A percentile compares a stretch with the other conserved stretches of the same genome.
Evolutionary conservation across 1,140 invertebrate species (phyloP).

Genomic region (Pectinophora gossypiella): DNA sequence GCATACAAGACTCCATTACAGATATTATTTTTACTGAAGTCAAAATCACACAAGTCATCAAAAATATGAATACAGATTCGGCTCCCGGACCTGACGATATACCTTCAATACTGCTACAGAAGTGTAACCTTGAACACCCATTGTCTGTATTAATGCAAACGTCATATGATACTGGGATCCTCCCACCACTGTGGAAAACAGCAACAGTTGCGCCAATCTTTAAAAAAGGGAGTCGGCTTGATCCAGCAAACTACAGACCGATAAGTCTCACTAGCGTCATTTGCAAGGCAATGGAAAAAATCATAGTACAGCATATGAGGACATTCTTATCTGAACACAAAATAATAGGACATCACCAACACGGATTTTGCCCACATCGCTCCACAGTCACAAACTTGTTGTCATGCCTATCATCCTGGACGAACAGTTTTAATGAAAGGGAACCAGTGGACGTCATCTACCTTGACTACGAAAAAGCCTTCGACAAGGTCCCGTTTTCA

Average conservation of each 20-base stretch:
- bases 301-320: background rate
- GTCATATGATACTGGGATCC: background rate
- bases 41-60: background rate
- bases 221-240: background rate
- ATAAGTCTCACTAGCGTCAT: background rate
- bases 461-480: slow-evolving; percentile 14
- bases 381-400: slow-evolving; percentile 9
- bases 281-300: background rate
- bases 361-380: slow-evolving; percentile 6
- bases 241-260: background rate
- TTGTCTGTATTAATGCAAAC: background rate
- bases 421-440: background rate
- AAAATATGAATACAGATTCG: background rate
- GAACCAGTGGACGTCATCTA: slow-evolving; percentile 14
- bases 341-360: slow-evolving; percentile 8
- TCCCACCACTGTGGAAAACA: background rate
- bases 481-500: slow-evolving; percentile 10
- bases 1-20: background rate
- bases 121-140: background rate
- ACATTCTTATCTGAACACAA: slow-evolving; percentile 2
- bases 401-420: slow-evolving; percentile 8
- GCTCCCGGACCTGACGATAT: background rate
- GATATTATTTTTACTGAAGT: background rate
- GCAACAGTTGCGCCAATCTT: background rate
- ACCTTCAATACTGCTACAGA: background rate